A percentile compares a stretch with the other conserved stretches of the same genome.
These are phyloP conservation scores for Eclectus roratus DNA, from an alignment of 2,113 vertebrate species.

Conservation along the genomic window DNA sequence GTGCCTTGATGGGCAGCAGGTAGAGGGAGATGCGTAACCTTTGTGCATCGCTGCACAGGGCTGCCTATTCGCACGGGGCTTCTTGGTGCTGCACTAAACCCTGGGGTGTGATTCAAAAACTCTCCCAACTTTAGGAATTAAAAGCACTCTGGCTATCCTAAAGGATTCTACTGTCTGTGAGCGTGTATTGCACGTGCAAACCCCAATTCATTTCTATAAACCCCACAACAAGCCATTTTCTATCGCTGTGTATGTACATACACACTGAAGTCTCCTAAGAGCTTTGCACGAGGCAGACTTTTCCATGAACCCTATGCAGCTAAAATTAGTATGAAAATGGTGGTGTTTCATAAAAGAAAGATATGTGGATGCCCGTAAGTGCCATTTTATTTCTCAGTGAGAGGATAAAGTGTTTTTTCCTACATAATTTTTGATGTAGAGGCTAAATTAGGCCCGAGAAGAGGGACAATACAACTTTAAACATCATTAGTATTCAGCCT, in stretches of 20 bases:
- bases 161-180: fast-evolving
- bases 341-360: constrained; percentile 78
- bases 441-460: constrained; percentile 86
- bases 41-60: fast-evolving
- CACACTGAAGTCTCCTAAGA: neutral
- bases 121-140: neutral
- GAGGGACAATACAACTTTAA: constrained; percentile 85
- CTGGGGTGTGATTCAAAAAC: fast-evolving
- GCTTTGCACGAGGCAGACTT: constrained; percentile 47
- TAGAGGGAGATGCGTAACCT: neutral
- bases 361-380: constrained; percentile 80
- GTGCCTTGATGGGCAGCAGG: neutral
- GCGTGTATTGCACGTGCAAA: fast-evolving
- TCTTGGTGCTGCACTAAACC: neutral
- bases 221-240: neutral
- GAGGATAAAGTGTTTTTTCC: constrained; percentile 88
- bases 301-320: constrained; percentile 69
- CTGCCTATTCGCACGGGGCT: neutral
- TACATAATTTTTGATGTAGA: constrained; percentile 87
- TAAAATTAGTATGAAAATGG: constrained; percentile 84
- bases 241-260: fast-evolving
- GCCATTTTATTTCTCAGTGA: constrained; percentile 85
- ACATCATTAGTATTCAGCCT: constrained; percentile 93
- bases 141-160: fast-evolving
- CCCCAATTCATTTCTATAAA: fast-evolving